phyloP scores from a whole-genome alignment of 2,113 vertebrate genomes.

The Xiphophorus maculatus region DNA sequence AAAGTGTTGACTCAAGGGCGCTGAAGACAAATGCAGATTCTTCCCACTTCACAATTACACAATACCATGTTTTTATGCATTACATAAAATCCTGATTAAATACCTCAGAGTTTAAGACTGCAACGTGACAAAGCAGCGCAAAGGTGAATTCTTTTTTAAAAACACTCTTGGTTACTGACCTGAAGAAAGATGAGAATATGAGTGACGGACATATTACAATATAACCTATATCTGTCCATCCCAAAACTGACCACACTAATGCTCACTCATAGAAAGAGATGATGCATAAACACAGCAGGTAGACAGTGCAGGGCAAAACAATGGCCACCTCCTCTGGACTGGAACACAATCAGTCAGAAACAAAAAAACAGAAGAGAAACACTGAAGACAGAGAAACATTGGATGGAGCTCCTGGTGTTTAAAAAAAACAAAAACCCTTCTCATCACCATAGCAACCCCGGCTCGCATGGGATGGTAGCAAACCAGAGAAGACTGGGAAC shows the following conservation, averaged over 20 bases:
- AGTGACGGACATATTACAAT: neutral
- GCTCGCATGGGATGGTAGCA: conserved; percentile 62
- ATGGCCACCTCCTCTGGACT: conserved; percentile 46
- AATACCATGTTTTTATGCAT: neutral
- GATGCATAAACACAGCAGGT: neutral
- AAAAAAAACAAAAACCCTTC: conserved; percentile 30
- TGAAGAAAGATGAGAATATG: neutral
- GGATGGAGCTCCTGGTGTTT: conserved; percentile 57
- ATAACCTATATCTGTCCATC: conserved; percentile 14
- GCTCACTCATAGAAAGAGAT: conserved; percentile 1
- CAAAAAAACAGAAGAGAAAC: conserved; percentile 48
- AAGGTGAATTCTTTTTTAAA: no score
- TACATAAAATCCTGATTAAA: neutral
- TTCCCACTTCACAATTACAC: neutral
- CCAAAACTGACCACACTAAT: neutral
- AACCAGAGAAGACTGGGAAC: conserved; percentile 55
- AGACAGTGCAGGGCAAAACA: conserved; percentile 32
- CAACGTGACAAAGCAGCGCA: no score
- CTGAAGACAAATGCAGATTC: neutral
- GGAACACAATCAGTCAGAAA: conserved; percentile 34
- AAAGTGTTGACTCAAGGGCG: no score
- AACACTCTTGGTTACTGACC: neutral
- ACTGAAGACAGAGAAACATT: conserved; percentile 41
- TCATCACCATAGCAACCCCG: conserved; percentile 74
- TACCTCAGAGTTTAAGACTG: neutral